phyloP scores from a whole-genome alignment of 2,797 vertebrate species.

The Okamejei kenojei region DNA sequence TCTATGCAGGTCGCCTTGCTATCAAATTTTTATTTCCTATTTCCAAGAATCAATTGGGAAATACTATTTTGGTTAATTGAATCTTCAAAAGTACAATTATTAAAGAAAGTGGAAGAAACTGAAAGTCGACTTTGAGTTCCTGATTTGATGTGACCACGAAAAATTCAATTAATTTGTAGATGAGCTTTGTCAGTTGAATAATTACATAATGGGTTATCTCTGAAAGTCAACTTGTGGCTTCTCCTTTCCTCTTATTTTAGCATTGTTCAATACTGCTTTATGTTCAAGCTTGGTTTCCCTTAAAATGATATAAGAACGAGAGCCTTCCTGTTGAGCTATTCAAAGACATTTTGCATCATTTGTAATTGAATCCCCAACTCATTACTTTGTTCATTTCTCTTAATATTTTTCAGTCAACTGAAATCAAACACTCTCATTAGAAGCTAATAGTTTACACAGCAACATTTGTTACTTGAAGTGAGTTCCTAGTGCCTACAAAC shows the following conservation, averaged over 20 bases:
- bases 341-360: no score
- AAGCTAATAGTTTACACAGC: no score
- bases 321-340: no score
- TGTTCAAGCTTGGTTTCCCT: background rate
- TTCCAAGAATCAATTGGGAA: background rate
- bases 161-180: background rate
- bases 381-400: no score
- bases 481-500: no score
- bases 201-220: background rate
- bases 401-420: no score
- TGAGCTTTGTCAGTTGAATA: background rate
- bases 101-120: background rate
- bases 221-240: background rate
- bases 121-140: background rate
- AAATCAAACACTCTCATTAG: no score
- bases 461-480: no score
- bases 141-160: background rate
- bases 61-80: background rate
- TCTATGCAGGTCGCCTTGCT: background rate
- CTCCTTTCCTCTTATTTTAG: background rate
- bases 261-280: background rate
- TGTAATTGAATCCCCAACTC: no score
- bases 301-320: no score
- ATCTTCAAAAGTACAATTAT: background rate
- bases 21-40: background rate